A percentile compares a stretch with the other conserved stretches of the same genome.
Conservation (phyloP, 1,140 invertebrate genomes). For the Akabosia matsudoensis region DNA sequence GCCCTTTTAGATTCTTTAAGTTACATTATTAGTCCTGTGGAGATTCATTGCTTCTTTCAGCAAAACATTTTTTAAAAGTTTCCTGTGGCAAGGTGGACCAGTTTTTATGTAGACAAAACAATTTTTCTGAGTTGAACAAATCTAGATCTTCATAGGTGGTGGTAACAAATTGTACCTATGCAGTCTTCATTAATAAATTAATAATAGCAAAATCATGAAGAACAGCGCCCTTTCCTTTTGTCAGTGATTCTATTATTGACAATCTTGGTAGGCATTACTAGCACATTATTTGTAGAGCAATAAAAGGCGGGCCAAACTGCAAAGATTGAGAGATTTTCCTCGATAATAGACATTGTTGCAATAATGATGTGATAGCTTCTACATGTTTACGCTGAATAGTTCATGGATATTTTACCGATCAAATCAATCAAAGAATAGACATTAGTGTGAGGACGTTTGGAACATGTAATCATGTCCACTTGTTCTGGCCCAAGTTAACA, state of each 20-base stretch:
- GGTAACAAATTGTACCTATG: no score
- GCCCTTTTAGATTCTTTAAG: background rate
- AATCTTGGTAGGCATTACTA: background rate
- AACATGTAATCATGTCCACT: background rate
- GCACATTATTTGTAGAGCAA: background rate
- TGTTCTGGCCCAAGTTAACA: background rate
- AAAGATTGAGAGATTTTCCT: no score
- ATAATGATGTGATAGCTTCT: background rate
- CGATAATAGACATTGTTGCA: background rate
- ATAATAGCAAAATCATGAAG: background rate
- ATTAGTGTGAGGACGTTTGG: background rate
- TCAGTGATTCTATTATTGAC: background rate
- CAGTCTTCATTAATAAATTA: background rate
- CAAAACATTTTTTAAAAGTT: background rate
- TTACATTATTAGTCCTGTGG: background rate
- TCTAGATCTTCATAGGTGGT: background rate
- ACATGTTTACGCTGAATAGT: background rate
- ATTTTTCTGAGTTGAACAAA: background rate
- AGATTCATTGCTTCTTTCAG: background rate
- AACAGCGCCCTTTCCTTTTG: background rate
- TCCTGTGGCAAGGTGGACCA: constrained; percentile 10
- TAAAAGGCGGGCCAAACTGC: no score
- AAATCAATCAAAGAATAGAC: background rate
- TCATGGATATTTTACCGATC: background rate
- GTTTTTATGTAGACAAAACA: background rate